Conservation (phyloP, 30 jellyfish, hydroid and myxozoan genomes). For the Rhopilema esculentum region DNA sequence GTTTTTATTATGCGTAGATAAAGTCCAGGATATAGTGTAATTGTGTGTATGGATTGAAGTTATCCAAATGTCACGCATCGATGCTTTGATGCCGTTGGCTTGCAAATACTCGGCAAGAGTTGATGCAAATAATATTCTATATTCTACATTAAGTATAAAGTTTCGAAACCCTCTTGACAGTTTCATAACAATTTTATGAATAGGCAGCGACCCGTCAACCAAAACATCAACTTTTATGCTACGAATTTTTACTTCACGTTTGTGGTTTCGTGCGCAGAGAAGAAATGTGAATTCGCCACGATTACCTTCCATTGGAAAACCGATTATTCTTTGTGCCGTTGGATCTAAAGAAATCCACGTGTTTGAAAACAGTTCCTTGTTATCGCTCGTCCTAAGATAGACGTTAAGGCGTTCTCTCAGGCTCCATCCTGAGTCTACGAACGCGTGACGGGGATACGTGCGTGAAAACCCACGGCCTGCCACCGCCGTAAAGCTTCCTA, state of each 20-base stretch:
- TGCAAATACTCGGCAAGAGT: constrained; percentile 50
- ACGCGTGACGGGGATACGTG: constrained; percentile 22
- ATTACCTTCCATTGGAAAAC: constrained; percentile 84
- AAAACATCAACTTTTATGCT: constrained; percentile 38
- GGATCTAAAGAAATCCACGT: constrained; percentile 71
- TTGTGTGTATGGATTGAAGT: constrained; percentile 29
- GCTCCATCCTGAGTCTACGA: constrained; percentile 43
- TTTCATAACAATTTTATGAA: constrained; percentile 44
- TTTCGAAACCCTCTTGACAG: constrained; percentile 42
- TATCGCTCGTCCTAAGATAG: constrained; percentile 63
- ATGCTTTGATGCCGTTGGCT: constrained; percentile 22
- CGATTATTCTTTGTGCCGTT: constrained; percentile 46
- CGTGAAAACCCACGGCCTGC: constrained; percentile 65
- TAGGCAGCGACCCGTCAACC: constrained; percentile 14
- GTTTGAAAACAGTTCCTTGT: constrained; percentile 53
- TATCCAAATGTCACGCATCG: constrained; percentile 67
- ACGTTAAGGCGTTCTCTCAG: constrained; percentile 33
- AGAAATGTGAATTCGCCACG: constrained; percentile 66
- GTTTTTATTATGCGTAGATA: constrained; percentile 49
- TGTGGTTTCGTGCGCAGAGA: constrained; percentile 48
- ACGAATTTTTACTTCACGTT: constrained; percentile 50
- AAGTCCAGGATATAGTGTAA: constrained; percentile 34
- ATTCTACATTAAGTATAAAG: constrained; percentile 23
- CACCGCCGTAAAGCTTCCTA: constrained; percentile 39
- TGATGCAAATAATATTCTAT: constrained; percentile 33